Evolutionary conservation across 2,888 invertebrate genomes (phyloP), one percentile per base, ranked within the genome.

Genomic region (Geotrupes spiniger): DNA sequence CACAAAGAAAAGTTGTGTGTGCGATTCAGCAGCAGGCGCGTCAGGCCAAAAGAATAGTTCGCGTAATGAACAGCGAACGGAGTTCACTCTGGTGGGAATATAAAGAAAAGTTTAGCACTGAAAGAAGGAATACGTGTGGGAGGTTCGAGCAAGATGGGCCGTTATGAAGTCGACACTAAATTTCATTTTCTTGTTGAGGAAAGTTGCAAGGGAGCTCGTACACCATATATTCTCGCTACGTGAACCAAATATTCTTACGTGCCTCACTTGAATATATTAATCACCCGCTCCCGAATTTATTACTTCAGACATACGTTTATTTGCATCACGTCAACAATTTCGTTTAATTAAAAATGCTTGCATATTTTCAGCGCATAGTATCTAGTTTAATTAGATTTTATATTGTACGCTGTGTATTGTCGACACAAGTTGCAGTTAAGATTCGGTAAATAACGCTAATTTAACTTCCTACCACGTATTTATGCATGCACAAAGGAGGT

Each of bases 91-190:
- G 64, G 60, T 62, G 68, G 63, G 66, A 69, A 68, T 66, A 69
- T 69, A 69, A 68, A 69, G 69, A 68, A 70, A 69, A 70, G 66
- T 70, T 70, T 68, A 65, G 66, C 64, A 64, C 61, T 64, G 64
- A 65, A 67, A 66, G 63, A 64, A 64, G 62, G 59, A 55, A 59
- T 63, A 66, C 63, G 65, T 63, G 64, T 59, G 64, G 60, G 62
- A 63, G 62, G 62, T 57, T 53, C 58, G 56, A 57, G 59, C 56
- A 62, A 62, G 65, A 64, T 61, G 63, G 62, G 59, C 58, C 58
- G 60, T 60, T 58, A 59, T 59, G 61, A 61, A 63, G 59, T 58
- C 58, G 60, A 57, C 61, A 60, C 63, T 64, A 68, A 69, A 68
- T 69, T 69, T 67, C 65, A 68, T 68, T 69, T 68, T 68, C 67